Conservation (phyloP, 2,113 vertebrate species). For the Rattus rattus region DNA sequence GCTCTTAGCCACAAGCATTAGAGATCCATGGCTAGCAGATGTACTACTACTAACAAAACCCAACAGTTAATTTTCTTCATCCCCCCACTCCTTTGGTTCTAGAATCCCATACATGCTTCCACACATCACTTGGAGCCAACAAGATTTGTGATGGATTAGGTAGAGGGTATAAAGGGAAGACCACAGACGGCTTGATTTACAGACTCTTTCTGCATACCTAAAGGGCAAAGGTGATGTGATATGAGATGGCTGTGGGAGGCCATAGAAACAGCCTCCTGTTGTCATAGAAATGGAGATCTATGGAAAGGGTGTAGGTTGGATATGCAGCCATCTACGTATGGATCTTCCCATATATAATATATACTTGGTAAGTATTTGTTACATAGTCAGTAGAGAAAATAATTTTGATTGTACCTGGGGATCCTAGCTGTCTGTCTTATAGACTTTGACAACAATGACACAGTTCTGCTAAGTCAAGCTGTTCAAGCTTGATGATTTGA, state of each 20-base stretch:
- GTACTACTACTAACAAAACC: background rate
- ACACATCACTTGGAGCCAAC: background rate
- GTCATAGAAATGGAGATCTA: background rate
- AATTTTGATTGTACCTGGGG: background rate
- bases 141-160: background rate
- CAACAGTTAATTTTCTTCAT: background rate
- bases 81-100: background rate
- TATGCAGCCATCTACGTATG: background rate
- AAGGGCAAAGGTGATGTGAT: background rate
- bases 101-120: background rate
- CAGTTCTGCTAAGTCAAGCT: background rate
- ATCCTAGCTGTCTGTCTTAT: background rate
- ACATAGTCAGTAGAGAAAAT: background rate
- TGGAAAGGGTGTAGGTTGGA: background rate
- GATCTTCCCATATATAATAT: background rate
- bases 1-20: background rate
- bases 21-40: background rate
- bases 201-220: background rate
- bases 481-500: background rate
- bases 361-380: background rate
- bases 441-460: background rate
- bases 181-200: background rate
- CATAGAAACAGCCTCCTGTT: too few relatives aligned
- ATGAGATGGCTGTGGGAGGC: background rate
- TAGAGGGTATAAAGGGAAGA: background rate